Base-by-base conservation (phyloP, 2,797 vertebrate genomes). In the Rhodeus uyekii region DNA sequence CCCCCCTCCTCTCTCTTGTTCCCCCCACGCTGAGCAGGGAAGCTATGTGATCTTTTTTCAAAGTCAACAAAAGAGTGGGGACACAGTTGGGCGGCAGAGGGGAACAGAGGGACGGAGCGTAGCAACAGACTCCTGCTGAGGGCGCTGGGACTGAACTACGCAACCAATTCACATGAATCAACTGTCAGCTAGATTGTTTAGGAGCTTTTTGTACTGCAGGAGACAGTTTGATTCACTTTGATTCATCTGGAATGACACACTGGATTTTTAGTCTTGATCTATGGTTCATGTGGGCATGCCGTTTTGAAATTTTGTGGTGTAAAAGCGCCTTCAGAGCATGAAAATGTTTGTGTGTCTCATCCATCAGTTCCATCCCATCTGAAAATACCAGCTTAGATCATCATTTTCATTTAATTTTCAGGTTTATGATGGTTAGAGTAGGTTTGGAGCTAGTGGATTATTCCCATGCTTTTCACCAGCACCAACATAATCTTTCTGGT, bases 11-110 rank as follows among this genome's bases (percentile, higher is more conserved):
- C 61, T 78, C 65, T 65, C 85, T 83, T 81, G 79, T 75, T 84
- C 82, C 87, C 78, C 83, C 61, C 72, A 83, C 86, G 84, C 90
- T 89, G 91, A 86, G 89, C 85, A 85, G 91, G 89, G 90, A 92
- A 88, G 91, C 90, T 92, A 92, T 94, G 92, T 94, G 94, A 95
- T 95, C 94, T 92, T 92, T 89, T 86, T 87, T 88, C 89, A 93
- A 94, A 93, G 91, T 94, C 92, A 94, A 93, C 93, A 93, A 87
- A 86, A 88, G 92, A 91, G 89, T 89, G 89, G 90, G 91, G 91
- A 91, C 91, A 91, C 93, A 94, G 93, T 91, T 93, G 93, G 92
- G 87, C 84, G 83, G 74, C 88, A 63, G 76, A 81, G 84, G 90
- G 82, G 90, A 92, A 92, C 91, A 92, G 88, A 91, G 90, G 91